Evolutionary conservation across 1,140 invertebrate species (phyloP), one percentile per base, ranked within the genome.

Genomic region (Trinorchestia longiramus): DNA sequence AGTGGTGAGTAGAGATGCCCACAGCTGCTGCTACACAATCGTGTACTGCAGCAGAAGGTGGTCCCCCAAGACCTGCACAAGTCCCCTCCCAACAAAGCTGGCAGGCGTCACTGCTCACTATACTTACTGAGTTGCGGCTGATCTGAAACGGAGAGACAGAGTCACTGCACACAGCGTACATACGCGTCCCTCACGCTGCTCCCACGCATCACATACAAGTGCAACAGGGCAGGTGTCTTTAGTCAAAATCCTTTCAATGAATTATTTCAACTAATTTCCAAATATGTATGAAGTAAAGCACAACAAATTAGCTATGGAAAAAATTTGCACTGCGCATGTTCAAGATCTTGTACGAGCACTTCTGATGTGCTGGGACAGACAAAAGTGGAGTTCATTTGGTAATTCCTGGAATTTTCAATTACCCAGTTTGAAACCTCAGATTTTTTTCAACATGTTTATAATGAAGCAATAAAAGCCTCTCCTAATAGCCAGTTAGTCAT

Each of bases 71-170:
- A 19, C 62, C 36, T 28, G 15, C 28, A 3, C 47, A 15, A 23
- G 62, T 77, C 62, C 62, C 62, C 8, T 36, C n/a, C n/a, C 15
- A 11, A 77, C 62, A 77, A 77, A 77, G 15, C 62, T 77, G 62
- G 15, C 62, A 23, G 47, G 62, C 41, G 4, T 36, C n/a, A 42
- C 88, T 47, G 43, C 41, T 11, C 42, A 53, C 87, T 15, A 43
- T 91, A 96, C 95, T 96, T 96, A 96, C 95, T 96, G 41, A 96
- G 87, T 91, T 90, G 95, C 23, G 96, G 95, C n/a, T 95, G 96
- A 95, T 77, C 90, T 94, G 91, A 96, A 95, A 91, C 36, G 91
- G 88, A 95, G 47, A 96, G n/a, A 53, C 15, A 77, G 28, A 77
- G 36, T 77, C 62, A 77, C 62, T 77, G 62, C 62, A 77, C 62